Evolutionary conservation across 2,888 invertebrate genomes (phyloP).

Genomic region (Protonemura montana): DNA sequence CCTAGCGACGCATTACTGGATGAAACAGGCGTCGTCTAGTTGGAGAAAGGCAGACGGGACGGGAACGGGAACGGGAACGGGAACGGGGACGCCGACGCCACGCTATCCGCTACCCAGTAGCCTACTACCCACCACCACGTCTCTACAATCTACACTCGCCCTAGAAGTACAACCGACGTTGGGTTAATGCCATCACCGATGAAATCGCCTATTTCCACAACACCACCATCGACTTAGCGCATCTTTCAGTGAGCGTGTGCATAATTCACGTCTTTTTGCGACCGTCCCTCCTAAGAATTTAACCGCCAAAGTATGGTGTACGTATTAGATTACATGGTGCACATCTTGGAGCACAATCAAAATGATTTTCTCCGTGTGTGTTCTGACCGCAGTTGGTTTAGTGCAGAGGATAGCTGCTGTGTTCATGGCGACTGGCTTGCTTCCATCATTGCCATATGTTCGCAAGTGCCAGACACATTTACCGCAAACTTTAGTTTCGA

Average conservation of each 20-base stretch:
- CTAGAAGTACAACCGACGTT: background rate
- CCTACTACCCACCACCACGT: background rate
- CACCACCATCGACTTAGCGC: background rate
- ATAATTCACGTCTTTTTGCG: background rate
- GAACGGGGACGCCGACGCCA: background rate
- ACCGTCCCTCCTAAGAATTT: background rate
- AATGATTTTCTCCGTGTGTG: background rate
- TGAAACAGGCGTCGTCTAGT: conserved; percentile 8
- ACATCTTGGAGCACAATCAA: background rate
- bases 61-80: background rate
- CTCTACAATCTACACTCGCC: background rate
- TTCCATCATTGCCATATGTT: background rate
- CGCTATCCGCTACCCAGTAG: conserved; percentile 1
- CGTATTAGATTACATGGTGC: conserved; percentile 16
- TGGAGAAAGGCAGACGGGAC: background rate
- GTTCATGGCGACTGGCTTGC: background rate
- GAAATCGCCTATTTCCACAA: background rate
- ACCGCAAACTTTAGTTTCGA: conserved; percentile 16
- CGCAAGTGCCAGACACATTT: background rate
- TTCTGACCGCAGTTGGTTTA: background rate
- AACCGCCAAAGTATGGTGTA: background rate
- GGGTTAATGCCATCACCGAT: conserved; percentile 26
- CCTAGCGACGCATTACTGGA: conserved; percentile 16
- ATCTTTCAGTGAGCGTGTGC: background rate
- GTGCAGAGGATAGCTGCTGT: background rate